Base-by-base conservation (phyloP, 1,140 invertebrate species). In the Harpegnathos saltator region DNA sequence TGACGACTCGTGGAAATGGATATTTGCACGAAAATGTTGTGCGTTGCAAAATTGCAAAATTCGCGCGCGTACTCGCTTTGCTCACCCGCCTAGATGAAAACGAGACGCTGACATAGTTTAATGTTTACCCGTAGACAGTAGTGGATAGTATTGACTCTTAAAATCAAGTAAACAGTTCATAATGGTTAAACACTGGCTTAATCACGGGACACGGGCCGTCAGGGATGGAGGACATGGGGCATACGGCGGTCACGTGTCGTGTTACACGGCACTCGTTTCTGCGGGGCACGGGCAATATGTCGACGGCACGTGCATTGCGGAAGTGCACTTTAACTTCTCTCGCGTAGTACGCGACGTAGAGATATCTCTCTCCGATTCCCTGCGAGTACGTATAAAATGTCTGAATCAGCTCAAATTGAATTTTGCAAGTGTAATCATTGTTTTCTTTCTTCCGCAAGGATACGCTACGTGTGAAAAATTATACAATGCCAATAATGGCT, bases 201-300 rank as follows among this genome's bases (percentile, higher is more conserved):
- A 85, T 69, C 48, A 77, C 59, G 38, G 85, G 77, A 62, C 44
- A 61, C n/a, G 24, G 22, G 24, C 61, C 7, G 29, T 77, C 68
- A 14, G 48, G 22, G 59, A 82, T 81, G 74, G 75, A 87, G 87
- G 63, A 87, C 75, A 66, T 85, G 83, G 89, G 88, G 77, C 86
- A 89, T 90, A 83, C 63, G 72, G 29, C 72, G 85, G 92, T 89
- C 93, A 92, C 93, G 93, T 94, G 93, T 93, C 92, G 68, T 89
- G 87, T 94, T 94, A 93, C 92, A 92, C 78, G 85, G 59, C 82
- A 91, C 83, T 88, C 89, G 86, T 85, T 86, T 85, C 87, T 73
- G 74, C 82, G 84, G 85, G 87, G 90, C 89, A 69, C 72, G 82
- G 33, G 82, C 93, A 93, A 94, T 94, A 92, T 93, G 92, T 91